Base-by-base conservation (phyloP, 2,888 invertebrate species). In the Melinaea marsaeus region DNA sequence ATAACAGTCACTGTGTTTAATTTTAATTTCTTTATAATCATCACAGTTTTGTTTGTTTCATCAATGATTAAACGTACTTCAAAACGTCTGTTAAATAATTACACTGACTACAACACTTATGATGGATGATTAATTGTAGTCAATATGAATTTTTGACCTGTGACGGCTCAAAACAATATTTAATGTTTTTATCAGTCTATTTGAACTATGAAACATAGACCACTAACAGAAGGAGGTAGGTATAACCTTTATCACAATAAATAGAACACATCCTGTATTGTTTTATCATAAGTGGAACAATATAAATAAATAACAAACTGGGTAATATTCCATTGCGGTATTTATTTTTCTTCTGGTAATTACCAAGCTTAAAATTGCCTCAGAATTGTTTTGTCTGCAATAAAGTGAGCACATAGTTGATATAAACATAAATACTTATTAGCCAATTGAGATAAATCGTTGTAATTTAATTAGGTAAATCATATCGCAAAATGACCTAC, bases 231-330 rank as follows among this genome's bases (percentile, higher is more conserved):
- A 42, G 42, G 42, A 9, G 9, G 9, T 51, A 7, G 37, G 34
- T 48, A 13, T 59, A 56, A 34, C 45, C 48, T 59, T 71, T 74
- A 72, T 74, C 72, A 61, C 55, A 51, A 42, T 54, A 61, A 64
- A 58, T 72, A 70, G 69, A 66, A 72, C 71, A 72, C 71, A 75
- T 71, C 78, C 75, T 74, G 70, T 70, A 73, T 77, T 63, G 68
- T 75, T 51, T 75, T 78, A 73, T 70, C 77, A 75, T 67, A 79
- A 75, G 69, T 75, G 75, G 79, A 75, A 59, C 79, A 75, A 64
- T 51, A 32, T 32, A 51, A 69, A 71, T 60, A 61, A 70, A 67
- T 55, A 55, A 62, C 63, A 55, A 69, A 22, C 57, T 9, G 42
- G 58, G 60, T 60, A 63, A 66, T 62, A 59, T 69, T 69, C 65